Conservation (phyloP, 2,113 vertebrate genomes). For the Arenaria interpres region DNA sequence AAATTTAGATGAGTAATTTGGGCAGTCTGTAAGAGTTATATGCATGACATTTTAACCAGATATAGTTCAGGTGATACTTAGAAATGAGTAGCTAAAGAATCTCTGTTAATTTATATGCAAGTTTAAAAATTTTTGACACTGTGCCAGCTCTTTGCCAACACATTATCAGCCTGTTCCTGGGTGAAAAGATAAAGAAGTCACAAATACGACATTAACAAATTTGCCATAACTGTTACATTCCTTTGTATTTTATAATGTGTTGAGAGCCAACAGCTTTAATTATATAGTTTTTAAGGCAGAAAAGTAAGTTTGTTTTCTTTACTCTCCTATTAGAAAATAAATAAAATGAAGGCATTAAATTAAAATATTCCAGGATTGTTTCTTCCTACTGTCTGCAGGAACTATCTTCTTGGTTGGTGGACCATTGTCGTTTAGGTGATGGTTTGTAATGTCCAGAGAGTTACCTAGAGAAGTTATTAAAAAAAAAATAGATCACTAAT, state of each 20-base stretch:
- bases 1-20: not conserved
- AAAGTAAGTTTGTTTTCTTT: not conserved
- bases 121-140: not conserved
- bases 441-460: not conserved
- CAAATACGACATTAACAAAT: not conserved
- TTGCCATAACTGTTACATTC: not conserved
- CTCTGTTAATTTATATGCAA: not conserved
- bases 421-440: not conserved
- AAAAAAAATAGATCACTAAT: not conserved
- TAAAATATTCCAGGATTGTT: not conserved
- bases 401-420: not conserved
- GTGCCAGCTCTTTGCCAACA: not conserved
- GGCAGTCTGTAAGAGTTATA: not conserved
- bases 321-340: not conserved
- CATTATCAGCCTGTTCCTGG: not conserved
- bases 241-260: not conserved
- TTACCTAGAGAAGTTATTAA: not conserved
- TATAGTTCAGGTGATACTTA: not conserved
- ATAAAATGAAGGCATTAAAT: rapidly evolving
- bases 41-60: not conserved
- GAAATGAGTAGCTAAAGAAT: not conserved
- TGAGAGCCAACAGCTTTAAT: not conserved
- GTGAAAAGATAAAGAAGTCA: not conserved
- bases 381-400: not conserved
- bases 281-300: not conserved